A percentile compares a stretch with the other conserved stretches of the same genome.
phyloP scores from a whole-genome alignment of 2,888 invertebrate genomes.

The Macrosoma leucophasiata region DNA sequence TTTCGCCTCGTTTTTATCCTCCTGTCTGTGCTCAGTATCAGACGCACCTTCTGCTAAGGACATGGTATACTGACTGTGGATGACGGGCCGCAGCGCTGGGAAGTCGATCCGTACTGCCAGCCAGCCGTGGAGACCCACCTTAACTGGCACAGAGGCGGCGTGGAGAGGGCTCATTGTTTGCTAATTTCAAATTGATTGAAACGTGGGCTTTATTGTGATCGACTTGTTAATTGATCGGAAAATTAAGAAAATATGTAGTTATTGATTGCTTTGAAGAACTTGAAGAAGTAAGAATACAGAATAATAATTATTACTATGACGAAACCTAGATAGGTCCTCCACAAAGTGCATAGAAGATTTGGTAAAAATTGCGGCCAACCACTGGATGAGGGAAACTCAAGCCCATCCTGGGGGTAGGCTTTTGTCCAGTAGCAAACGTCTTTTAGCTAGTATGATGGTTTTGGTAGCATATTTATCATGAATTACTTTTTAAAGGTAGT shows the following conservation, averaged over 20 bases:
- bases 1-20: constrained; percentile 27
- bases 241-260: no score
- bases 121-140: constrained; percentile 58
- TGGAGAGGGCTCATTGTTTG: constrained; percentile 34
- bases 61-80: constrained; percentile 59
- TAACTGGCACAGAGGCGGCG: constrained; percentile 19
- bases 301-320: constrained; percentile 2
- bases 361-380: no score
- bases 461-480: no score
- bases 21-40: constrained; percentile 49
- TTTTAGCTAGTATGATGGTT: no score
- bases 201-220: no score
- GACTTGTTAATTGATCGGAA: no score
- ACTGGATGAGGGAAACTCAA: no score
- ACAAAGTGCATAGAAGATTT: no score
- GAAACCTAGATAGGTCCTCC: constrained; percentile 3
- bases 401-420: no score
- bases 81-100: constrained; percentile 36
- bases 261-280: background rate
- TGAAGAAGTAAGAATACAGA: background rate
- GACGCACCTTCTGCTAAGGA: constrained; percentile 66
- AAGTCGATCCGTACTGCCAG: constrained; percentile 52
- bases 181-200: background rate
- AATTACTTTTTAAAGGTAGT: no score
- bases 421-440: no score